These are phyloP conservation scores for Dendroctonus ponderosae DNA, from an alignment of 1,140 invertebrate species.

Conservation along the genomic window DNA sequence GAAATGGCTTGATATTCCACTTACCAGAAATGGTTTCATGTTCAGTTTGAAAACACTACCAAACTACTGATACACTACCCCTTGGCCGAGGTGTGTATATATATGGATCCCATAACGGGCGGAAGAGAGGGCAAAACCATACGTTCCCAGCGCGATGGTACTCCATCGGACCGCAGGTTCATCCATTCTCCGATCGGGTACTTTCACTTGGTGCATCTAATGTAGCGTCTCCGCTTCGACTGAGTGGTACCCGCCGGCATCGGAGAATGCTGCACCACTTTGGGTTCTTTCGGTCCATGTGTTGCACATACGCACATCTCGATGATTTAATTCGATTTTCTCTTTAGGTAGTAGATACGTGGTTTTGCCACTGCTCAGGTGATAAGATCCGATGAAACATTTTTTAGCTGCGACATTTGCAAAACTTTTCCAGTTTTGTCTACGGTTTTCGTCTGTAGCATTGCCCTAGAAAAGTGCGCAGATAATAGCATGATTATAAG, in stretches of 20 bases:
- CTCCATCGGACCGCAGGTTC: conserved; percentile 11
- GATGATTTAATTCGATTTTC: too few species aligned
- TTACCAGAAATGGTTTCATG: conserved; percentile 46
- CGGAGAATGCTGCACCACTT: conserved; percentile 12
- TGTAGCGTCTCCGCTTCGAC: conserved; percentile 1
- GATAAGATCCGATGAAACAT: too few species aligned
- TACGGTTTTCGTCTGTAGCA: too few species aligned
- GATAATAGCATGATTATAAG: too few species aligned
- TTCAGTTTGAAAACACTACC: conserved; percentile 34
- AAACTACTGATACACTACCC: conserved; percentile 42
- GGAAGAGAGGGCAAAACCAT: conserved; percentile 40
- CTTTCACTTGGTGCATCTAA: conserved; percentile 43
- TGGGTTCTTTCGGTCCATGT: too few species aligned
- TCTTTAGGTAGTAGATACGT: too few species aligned
- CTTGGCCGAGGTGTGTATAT: conserved; percentile 41
- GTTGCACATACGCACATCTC: too few species aligned
- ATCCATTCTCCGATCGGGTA: conserved; percentile 31
- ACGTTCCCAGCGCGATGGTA: conserved; percentile 14
- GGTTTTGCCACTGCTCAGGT: too few species aligned
- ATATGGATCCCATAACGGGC: conserved; percentile 30
- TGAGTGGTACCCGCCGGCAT: conserved; percentile 25
- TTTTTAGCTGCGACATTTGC: too few species aligned
- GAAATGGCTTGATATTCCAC: conserved; percentile 4
- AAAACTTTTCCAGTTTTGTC: too few species aligned
- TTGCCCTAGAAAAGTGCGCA: too few species aligned